Evolutionary conservation across 23 tunicate species (phyloP).

Genomic region (Styela clava): DNA sequence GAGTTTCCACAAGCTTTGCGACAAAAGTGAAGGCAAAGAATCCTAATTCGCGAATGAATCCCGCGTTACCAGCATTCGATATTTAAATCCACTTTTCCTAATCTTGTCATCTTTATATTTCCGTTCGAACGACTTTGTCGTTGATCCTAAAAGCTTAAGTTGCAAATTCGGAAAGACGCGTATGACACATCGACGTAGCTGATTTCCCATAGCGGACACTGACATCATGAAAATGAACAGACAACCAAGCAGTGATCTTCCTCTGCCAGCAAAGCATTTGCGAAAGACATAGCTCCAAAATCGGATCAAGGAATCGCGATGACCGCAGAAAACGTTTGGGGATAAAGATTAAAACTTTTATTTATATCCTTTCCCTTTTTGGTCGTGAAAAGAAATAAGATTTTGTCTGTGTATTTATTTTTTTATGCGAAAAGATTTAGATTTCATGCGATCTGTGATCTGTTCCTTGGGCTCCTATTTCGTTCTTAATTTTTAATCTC

Average conservation of each 20-base stretch:
- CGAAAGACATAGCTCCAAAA: background rate
- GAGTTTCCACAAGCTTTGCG: no score
- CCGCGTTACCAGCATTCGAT: background rate
- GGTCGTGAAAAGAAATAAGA: background rate
- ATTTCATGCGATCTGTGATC: background rate
- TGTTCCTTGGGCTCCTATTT: conserved; percentile 18
- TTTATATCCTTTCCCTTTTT: background rate
- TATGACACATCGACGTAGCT: background rate
- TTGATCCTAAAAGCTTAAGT: background rate
- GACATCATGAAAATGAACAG: background rate
- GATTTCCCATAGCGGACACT: background rate
- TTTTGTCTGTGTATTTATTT: background rate
- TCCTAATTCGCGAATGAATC: background rate
- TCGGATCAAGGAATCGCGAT: background rate
- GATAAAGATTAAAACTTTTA: background rate
- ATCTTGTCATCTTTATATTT: background rate
- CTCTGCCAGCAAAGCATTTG: background rate
- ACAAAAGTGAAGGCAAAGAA: background rate
- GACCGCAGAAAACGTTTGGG: background rate
- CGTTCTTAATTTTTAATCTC: conserved; percentile 29
- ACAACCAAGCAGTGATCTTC: background rate
- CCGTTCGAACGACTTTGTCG: background rate
- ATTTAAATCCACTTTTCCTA: background rate
- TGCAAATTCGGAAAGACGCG: background rate
- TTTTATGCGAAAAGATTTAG: background rate